phyloP scores from a whole-genome alignment of 2,113 vertebrate species.

The Zosterops borbonicus region DNA sequence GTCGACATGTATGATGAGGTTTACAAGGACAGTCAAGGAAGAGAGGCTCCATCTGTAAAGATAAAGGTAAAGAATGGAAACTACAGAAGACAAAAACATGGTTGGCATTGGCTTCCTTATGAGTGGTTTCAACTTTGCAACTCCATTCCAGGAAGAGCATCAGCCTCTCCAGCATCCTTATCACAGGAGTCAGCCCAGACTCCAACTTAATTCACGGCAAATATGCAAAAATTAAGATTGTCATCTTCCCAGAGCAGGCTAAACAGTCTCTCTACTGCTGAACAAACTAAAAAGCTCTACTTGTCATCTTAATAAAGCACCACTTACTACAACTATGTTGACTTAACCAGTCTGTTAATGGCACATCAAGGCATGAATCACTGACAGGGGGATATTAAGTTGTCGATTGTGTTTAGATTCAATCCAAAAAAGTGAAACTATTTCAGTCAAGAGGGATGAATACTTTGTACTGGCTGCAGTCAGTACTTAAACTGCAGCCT shows the following conservation, averaged over 20 bases:
- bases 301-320: constrained; percentile 37
- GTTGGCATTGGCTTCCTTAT: not conserved
- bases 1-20: constrained; percentile 40
- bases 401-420: constrained; percentile 20
- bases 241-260: not conserved
- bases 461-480: not conserved
- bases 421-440: not conserved
- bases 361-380: constrained; percentile 41
- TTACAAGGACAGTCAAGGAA: constrained; percentile 57
- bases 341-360: constrained; percentile 52
- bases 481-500: constrained; percentile 8
- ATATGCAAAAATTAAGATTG: not conserved
- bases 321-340: constrained; percentile 21
- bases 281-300: constrained; percentile 27
- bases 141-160: not conserved
- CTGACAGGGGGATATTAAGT: constrained; percentile 25
- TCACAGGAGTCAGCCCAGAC: not conserved
- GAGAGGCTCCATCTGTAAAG: constrained; percentile 56
- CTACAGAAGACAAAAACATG: constrained; percentile 35
- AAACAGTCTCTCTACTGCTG: not conserved
- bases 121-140: not conserved
- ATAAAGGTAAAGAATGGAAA: constrained; percentile 44
- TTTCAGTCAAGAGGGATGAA: constrained; percentile 36
- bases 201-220: not conserved
- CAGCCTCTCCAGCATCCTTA: not conserved